Conservation (phyloP, 2,888 invertebrate species). For the Xiphydria camelus region DNA sequence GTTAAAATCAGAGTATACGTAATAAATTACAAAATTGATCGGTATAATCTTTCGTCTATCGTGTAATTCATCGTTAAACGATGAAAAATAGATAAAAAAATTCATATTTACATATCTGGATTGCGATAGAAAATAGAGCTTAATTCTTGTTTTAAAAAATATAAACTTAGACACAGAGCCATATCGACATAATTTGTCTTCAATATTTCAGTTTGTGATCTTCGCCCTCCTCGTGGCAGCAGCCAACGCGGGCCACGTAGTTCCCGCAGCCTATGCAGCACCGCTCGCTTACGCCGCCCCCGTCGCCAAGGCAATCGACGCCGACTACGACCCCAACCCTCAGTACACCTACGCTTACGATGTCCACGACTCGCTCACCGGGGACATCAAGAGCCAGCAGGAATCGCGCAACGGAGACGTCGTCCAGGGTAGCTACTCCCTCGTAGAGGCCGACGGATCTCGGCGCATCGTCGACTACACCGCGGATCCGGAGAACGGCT, state of each 20-base stretch:
- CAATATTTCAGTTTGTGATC: slow-evolving; percentile 50
- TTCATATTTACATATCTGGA: no score
- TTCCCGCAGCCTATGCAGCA: slow-evolving; percentile 45
- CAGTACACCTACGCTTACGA: slow-evolving; percentile 22
- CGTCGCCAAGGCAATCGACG: neutral
- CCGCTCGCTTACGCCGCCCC: neutral
- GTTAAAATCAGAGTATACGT: no score
- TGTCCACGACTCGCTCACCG: slow-evolving; percentile 8
- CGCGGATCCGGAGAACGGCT: slow-evolving; percentile 34
- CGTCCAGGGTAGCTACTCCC: slow-evolving; percentile 45
- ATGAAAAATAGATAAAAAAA: no score
- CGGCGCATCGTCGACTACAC: slow-evolving; percentile 42
- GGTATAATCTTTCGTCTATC: no score
- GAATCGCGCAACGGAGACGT: slow-evolving; percentile 39
- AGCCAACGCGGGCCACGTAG: slow-evolving; percentile 56
- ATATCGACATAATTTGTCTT: no score
- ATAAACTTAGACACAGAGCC: no score
- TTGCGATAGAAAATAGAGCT: no score
- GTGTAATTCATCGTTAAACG: no score
- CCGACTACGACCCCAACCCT: slow-evolving; percentile 13
- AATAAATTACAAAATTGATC: no score
- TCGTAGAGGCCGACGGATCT: slow-evolving; percentile 43
- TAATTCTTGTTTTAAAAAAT: no score
- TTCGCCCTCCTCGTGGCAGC: slow-evolving; percentile 56
- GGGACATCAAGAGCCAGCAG: slow-evolving; percentile 12